Evolutionary conservation across 2,888 invertebrate genomes (phyloP), one percentile per base, ranked within the genome.

Genomic region (Ochropleura leucogaster): DNA sequence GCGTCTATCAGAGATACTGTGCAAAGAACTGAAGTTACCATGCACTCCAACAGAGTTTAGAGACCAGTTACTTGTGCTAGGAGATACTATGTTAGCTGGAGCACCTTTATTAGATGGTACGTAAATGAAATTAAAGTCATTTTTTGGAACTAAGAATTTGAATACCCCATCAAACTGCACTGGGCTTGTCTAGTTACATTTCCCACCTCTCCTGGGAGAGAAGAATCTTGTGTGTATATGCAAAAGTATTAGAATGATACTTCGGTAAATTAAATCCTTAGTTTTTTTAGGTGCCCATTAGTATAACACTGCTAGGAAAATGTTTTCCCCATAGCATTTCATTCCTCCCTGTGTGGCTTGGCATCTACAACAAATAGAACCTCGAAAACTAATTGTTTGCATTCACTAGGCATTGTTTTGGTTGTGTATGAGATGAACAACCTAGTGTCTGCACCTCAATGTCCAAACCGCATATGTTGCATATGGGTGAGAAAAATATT

Each of bases 101-200:
- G 96, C 97, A 66, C 96, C 97, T 51, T 92, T 98, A 30, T 93
- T 98, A 92, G 98, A 98, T 96, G 98, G 98, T 98, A 90, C 72
- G 91, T 87, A 53, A 30, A 46, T 16, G 49, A 30, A 42, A 53
- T 10, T 6, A 12, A 9, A 42, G 12, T 60, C 7, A 8, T 30
- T 16, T 10, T 9, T 7, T 20, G 20, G 7, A 57, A 14, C 14
- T 7, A 57, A 57, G 8, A 30, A 4, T 16, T 14, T 14, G 7
- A 14, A 57, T 0, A 14, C 0, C 20, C 12, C 7, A 16, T 4
- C 30, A 30, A 57, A 57, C 16, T 57, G 4, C 30, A 57, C 57
- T 57, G 1, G 14, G 14, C 7, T 1, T 57, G 16, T 1, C 0
- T 30, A 3, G 14, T 57, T 30, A 30, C 14, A 57, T 57, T 30